A percentile compares a stretch with the other conserved stretches of the same genome.
phyloP scores from a whole-genome alignment of 2,797 vertebrate species.

The Adrianichthys oophorus region DNA sequence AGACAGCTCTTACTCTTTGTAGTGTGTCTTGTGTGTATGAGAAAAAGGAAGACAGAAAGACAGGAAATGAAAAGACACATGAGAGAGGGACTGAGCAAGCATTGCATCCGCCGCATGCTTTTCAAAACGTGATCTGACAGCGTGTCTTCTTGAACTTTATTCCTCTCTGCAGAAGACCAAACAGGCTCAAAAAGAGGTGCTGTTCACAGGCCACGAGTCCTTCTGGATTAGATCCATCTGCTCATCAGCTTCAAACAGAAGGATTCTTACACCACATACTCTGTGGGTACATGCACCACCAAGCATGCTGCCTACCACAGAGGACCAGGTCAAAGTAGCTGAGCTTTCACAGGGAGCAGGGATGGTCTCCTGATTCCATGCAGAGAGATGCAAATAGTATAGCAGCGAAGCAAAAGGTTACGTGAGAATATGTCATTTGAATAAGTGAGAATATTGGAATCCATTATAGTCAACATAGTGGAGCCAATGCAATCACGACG shows the following conservation, averaged over 20 bases:
- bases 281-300: conserved; percentile 35
- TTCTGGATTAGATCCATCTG: conserved; percentile 63
- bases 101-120: conserved; percentile 50
- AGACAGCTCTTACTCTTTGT: conserved; percentile 44
- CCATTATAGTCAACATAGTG: conserved; percentile 22
- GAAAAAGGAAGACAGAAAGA: conserved; percentile 23
- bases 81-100: conserved; percentile 33
- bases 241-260: conserved; percentile 60
- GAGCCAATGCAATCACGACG: conserved; percentile 29
- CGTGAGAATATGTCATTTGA: conserved; percentile 46
- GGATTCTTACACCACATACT: conserved; percentile 43
- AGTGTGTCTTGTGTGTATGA: conserved; percentile 16
- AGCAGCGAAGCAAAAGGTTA: conserved; percentile 46
- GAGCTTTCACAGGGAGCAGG: conserved; percentile 50
- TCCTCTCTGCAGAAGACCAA: conserved; percentile 53
- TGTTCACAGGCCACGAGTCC: conserved; percentile 55
- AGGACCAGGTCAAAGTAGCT: conserved; percentile 60
- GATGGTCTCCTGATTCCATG: conserved; percentile 58
- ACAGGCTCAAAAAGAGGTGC: conserved; percentile 58
- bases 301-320: conserved; percentile 31
- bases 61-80: conserved; percentile 39
- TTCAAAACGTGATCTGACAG: conserved; percentile 70
- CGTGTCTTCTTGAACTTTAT: conserved; percentile 55
- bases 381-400: conserved; percentile 58
- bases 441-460: conserved; percentile 41